These are phyloP conservation scores for Bactericera cockerelli DNA, from an alignment of 1,140 invertebrate genomes.

Conservation along the genomic window DNA sequence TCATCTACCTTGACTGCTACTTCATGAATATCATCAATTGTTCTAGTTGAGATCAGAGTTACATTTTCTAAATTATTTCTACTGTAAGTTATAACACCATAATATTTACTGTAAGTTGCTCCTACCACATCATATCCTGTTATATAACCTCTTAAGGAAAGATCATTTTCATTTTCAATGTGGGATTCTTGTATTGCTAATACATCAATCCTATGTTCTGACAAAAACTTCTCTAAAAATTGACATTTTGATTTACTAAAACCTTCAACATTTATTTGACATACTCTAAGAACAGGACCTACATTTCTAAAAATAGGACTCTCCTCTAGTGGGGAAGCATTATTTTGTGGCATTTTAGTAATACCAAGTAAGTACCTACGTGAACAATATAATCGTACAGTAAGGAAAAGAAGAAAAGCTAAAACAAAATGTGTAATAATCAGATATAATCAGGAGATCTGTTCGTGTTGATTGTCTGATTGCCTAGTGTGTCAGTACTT, in stretches of 20 bases:
- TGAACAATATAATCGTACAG: too few relatives aligned
- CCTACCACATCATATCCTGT: conserved; percentile 4
- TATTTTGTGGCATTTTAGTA: too few relatives aligned
- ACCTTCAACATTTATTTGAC: conserved; percentile 9
- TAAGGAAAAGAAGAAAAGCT: too few relatives aligned
- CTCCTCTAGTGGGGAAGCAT: too few relatives aligned
- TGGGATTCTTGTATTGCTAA: conserved; percentile 11
- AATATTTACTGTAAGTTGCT: conserved; percentile 2
- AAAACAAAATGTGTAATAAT: too few relatives aligned
- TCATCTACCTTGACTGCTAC: neutral
- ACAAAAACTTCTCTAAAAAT: neutral
- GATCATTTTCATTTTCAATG: conserved; percentile 1
- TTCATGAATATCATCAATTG: neutral
- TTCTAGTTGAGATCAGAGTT: conserved; percentile 24
- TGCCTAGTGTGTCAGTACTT: too few relatives aligned
- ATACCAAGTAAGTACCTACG: too few relatives aligned
- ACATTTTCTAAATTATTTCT: conserved; percentile 13
- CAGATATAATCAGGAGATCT: too few relatives aligned
- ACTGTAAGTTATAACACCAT: neutral
- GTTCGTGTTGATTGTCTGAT: too few relatives aligned
- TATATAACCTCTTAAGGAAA: conserved; percentile 1
- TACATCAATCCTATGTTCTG: conserved; percentile 6
- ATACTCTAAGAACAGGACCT: neutral
- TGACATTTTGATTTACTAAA: conserved; percentile 7
- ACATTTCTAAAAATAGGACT: too few relatives aligned